Base-by-base conservation (phyloP, 2,113 vertebrate species). In the Pionites leucogaster region DNA sequence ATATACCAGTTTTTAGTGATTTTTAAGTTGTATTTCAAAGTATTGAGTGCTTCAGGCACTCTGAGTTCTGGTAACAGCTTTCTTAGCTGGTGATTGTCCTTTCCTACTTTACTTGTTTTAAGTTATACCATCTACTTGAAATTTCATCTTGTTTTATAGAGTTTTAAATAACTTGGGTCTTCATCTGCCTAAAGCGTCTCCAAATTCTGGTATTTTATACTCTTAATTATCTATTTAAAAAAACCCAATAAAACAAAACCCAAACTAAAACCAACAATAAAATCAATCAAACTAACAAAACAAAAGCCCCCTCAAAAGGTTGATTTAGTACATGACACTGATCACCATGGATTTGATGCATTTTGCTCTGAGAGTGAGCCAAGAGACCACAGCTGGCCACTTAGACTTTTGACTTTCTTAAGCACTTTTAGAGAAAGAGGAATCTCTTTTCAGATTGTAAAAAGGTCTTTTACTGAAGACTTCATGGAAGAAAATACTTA, bases 41-140 rank as follows among this genome's bases (percentile, higher is more conserved):
- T 46, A 9, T 11, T 0, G 0, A 37, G 20, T 6, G 12, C 37
- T 82, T 79, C 29, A 39, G 15, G n/a, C 35, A 76, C 8, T 31
- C 14, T 76, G 25, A 75, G 33, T 20, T 76, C 50, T 46, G 37
- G 23, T 47, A 35, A 33, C 44, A 75, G 17, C 17, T 76, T 62
- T 52, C 35, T 44, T 57, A 57, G 12, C 18, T 67, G 57, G 10
- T 63, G 8, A 65, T 63, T 1, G 3, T 57, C 29, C 10, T 65
- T 46, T 76, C 37, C 63, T 52, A n/a, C 46, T 10, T 59, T 70
- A 74, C 12, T 60, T 1, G 2, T n/a, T 74, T 35, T 53, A 59
- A 86, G 39, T 64, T 49, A 31, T 25, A 39, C 28, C 5, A 16
- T 46, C 33, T 53, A 29, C 10, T 35, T 83, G 46, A 71, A 90